A percentile compares a stretch with the other conserved stretches of the same genome.
These are phyloP conservation scores for Magallana angulata DNA, from an alignment of 1,140 invertebrate species.

Conservation along the genomic window DNA sequence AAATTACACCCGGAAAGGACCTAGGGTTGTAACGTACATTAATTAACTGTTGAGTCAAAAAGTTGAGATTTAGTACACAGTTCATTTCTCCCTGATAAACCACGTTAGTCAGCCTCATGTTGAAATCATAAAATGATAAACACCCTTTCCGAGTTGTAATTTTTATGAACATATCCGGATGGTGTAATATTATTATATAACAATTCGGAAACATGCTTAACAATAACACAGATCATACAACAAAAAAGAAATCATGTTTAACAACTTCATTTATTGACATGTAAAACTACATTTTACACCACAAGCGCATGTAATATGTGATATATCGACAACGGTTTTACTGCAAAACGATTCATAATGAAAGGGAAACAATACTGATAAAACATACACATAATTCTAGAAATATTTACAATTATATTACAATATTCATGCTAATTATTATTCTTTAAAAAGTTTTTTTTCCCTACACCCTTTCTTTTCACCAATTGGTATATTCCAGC, in stretches of 20 bases:
- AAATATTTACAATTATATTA: conserved; percentile 2
- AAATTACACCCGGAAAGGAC: conserved; percentile 37
- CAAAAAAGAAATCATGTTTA: background rate
- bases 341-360: conserved; percentile 7
- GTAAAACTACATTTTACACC: conserved; percentile 29
- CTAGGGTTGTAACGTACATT: conserved; percentile 39
- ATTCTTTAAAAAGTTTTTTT: conserved; percentile 3
- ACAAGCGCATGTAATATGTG: background rate
- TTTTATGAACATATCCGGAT: background rate
- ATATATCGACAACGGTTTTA: conserved; percentile 24
- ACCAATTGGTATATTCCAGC: background rate
- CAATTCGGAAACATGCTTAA: conserved; percentile 27
- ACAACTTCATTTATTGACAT: conserved; percentile 34
- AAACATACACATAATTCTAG: conserved; percentile 5
- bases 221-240: conserved; percentile 28
- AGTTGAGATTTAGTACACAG: conserved; percentile 14
- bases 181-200: conserved; percentile 5
- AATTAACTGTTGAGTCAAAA: background rate
- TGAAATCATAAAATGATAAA: conserved; percentile 23
- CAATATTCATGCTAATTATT: conserved; percentile 12
- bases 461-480: background rate
- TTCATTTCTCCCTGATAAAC: conserved; percentile 1
- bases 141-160: conserved; percentile 3
- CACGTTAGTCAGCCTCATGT: conserved; percentile 45
- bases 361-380: conserved; percentile 35